Evolutionary conservation across 1,140 invertebrate species (phyloP).

Genomic region (Diachasmimorpha longicaudata): DNA sequence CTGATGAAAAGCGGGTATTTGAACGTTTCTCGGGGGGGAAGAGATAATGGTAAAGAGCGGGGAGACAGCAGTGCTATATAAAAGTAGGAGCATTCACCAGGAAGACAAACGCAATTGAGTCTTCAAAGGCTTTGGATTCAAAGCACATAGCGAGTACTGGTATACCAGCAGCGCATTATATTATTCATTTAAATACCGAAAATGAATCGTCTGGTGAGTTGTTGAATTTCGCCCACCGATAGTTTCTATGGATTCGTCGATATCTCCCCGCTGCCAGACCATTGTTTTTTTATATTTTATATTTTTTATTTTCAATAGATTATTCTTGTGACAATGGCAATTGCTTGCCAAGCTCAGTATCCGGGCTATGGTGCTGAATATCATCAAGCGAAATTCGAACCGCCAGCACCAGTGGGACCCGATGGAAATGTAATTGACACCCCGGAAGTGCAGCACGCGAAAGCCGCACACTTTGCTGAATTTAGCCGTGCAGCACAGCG

Average conservation of each 20-base stretch:
- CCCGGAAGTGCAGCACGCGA: slow-evolving; percentile 62
- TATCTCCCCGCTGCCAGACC: too few relatives aligned
- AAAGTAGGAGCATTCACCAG: slow-evolving; percentile 56
- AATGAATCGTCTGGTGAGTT: slow-evolving; percentile 43
- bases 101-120: slow-evolving; percentile 45
- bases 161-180: slow-evolving; percentile 44
- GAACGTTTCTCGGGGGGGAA: slow-evolving; percentile 25
- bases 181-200: background rate
- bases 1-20: slow-evolving; percentile 1
- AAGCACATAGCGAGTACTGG: slow-evolving; percentile 43
- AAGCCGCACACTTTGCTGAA: slow-evolving; percentile 61
- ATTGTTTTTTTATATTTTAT: too few relatives aligned
- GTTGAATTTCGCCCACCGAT: background rate
- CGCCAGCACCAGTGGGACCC: slow-evolving; percentile 66
- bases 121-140: slow-evolving; percentile 11
- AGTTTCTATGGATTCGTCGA: too few relatives aligned
- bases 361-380: slow-evolving; percentile 22
- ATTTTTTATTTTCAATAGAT: slow-evolving; percentile 40
- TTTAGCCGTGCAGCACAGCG: slow-evolving; percentile 58
- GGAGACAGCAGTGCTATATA: slow-evolving; percentile 48
- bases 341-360: slow-evolving; percentile 45
- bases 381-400: slow-evolving; percentile 41
- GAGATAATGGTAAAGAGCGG: slow-evolving; percentile 44
- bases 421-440: slow-evolving; percentile 63
- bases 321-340: slow-evolving; percentile 38